Base-by-base conservation (phyloP, 2,797 vertebrate genomes). In the Sebastes variabilis region DNA sequence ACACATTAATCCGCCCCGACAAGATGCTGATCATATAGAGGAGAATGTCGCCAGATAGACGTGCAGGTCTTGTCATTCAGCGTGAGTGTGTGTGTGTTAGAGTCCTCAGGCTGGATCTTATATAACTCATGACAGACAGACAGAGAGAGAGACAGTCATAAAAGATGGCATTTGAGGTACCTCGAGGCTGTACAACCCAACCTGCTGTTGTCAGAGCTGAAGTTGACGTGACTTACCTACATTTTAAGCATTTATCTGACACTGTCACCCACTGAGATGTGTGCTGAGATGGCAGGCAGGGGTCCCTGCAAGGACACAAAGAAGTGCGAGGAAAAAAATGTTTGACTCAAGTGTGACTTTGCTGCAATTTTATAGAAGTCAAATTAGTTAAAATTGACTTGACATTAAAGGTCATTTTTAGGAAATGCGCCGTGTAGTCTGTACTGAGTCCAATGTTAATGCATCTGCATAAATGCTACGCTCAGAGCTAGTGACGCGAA, bases 81-180 rank as follows among this genome's bases (percentile, higher is more conserved):
- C 58, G n/a, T 54, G 34, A 16, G 61, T 64, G 67, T 67, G 8
- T 4, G 36, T 66, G 29, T 61, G 38, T 11, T 58, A 34, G 66
- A 38, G 58, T 58, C 73, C 73, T 76, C 29, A 30, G 61, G 76
- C 75, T 74, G 62, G 9, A 25, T 73, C 68, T 89, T 90, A 87
- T 36, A 46, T 84, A 91, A 90, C 67, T 46, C 60, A 6, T 64
- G 80, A 80, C 73, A 82, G 86, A 78, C 71, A 86, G n/a, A 62
- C 32, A 62, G 30, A 18, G 71, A 72, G 75, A 77, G 9, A 79
- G 75, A 80, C 77, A 79, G 73, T 32, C 72, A 29, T 32, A 86
- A 25, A 25, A 85, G 75, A 89, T 34, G 18, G 27, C 36, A 1
- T 36, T 20, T 76, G 27, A 79, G 67, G 11, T 5, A 18, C 65